Evolutionary conservation across 2,888 invertebrate species (phyloP).

Genomic region (Erebia palarica): DNA sequence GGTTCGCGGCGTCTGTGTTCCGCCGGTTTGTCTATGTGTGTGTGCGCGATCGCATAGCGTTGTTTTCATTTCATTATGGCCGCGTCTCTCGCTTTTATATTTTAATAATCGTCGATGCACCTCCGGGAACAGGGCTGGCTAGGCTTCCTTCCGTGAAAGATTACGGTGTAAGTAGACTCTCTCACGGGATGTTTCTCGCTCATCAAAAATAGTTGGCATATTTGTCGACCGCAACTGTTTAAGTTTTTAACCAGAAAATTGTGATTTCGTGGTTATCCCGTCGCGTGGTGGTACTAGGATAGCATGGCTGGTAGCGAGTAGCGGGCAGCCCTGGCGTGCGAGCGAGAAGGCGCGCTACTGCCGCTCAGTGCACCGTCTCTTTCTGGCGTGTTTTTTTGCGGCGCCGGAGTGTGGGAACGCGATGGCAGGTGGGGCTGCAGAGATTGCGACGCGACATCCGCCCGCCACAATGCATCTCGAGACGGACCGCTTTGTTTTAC

Average conservation of each 20-base stretch:
- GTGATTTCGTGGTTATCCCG: slow-evolving; percentile 66
- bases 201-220: slow-evolving; percentile 47
- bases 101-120: slow-evolving; percentile 76
- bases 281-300: slow-evolving; percentile 57
- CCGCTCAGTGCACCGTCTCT: slow-evolving; percentile 56
- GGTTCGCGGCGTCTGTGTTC: slow-evolving; percentile 61
- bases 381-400: slow-evolving; percentile 77
- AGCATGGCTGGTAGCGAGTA: slow-evolving; percentile 42
- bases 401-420: slow-evolving; percentile 82
- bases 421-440: slow-evolving; percentile 80
- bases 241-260: slow-evolving; percentile 65
- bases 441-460: slow-evolving; percentile 82
- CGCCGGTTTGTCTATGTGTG: slow-evolving; percentile 51
- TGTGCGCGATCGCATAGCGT: slow-evolving; percentile 64
- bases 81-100: slow-evolving; percentile 78
- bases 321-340: slow-evolving; percentile 66
- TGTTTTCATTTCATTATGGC: slow-evolving; percentile 78
- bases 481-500: slow-evolving; percentile 57
- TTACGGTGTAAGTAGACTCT: slow-evolving; percentile 32
- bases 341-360: slow-evolving; percentile 64
- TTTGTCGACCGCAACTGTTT: slow-evolving; percentile 50
- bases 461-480: slow-evolving; percentile 79
- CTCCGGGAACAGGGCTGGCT: slow-evolving; percentile 67
- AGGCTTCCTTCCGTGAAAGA: slow-evolving; percentile 22
- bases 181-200: slow-evolving; percentile 43